Percentiles rank a stretch among this genome's conserved stretches.
phyloP scores from a whole-genome alignment of 2,888 invertebrate species.

The Drosophila dives region DNA sequence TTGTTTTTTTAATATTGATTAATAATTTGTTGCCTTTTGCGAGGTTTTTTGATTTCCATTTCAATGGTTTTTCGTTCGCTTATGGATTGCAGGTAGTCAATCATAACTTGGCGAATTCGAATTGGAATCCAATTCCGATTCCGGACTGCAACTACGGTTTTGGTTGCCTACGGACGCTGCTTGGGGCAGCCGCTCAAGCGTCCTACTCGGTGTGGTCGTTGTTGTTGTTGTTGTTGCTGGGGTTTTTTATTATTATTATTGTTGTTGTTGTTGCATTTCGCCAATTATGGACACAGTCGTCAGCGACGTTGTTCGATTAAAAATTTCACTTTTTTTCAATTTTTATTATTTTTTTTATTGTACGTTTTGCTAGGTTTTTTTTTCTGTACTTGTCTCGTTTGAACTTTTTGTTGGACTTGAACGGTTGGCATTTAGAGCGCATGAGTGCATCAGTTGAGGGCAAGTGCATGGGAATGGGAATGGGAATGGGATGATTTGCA shows the following conservation, averaged over 20 bases:
- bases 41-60: conserved; percentile 57
- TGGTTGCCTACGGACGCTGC: conserved; percentile 29
- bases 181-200: conserved; percentile 61
- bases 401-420: conserved; percentile 45
- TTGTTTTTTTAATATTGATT: conserved; percentile 31
- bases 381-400: conserved; percentile 28
- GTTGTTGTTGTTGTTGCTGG: conserved; percentile 37
- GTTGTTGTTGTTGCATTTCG: conserved; percentile 45
- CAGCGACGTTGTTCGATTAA: conserved; percentile 42
- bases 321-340: conserved; percentile 61
- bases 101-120: conserved; percentile 25
- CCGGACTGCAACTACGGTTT: conserved; percentile 17
- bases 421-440: conserved; percentile 46
- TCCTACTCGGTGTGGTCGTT: conserved; percentile 51
- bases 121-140: conserved; percentile 41
- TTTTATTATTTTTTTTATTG: conserved; percentile 12
- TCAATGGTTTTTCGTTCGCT: conserved; percentile 47
- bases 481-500: conserved; percentile 43
- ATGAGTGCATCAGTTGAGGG: conserved; percentile 29
- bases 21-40: conserved; percentile 46
- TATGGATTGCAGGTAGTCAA: conserved; percentile 29
- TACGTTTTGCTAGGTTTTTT: conserved; percentile 7
- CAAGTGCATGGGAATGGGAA: conserved; percentile 57
- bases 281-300: conserved; percentile 62
- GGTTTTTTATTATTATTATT: conserved; percentile 29